Evolutionary conservation across 2,888 invertebrate genomes (phyloP).

Genomic region (Osmoderma eremita): DNA sequence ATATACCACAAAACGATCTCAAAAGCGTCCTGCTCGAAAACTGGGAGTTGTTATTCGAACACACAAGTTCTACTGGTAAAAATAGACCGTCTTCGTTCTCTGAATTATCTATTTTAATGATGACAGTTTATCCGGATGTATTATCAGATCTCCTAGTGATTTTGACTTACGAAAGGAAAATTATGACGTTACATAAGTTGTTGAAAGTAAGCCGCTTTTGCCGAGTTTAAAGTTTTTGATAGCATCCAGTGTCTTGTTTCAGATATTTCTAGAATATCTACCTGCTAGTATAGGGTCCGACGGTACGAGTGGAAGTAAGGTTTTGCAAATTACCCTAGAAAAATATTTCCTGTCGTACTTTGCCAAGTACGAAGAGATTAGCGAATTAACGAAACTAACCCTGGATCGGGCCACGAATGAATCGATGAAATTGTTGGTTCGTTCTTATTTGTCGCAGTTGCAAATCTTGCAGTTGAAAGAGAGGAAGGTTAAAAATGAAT

Average conservation of each 20-base stretch:
- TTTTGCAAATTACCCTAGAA: constrained; percentile 66
- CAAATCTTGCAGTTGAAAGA: constrained; percentile 60
- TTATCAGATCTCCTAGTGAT: constrained; percentile 65
- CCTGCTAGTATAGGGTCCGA: constrained; percentile 73
- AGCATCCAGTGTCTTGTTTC: too few species aligned
- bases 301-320: constrained; percentile 63
- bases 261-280: constrained; percentile 73
- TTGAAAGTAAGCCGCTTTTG: constrained; percentile 58
- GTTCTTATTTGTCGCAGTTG: constrained; percentile 68
- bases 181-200: constrained; percentile 63
- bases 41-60: constrained; percentile 67
- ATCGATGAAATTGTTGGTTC: constrained; percentile 70
- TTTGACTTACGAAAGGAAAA: constrained; percentile 62
- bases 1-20: constrained; percentile 62
- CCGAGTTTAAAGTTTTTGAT: too few species aligned
- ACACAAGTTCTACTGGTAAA: constrained; percentile 54
- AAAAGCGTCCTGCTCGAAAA: constrained; percentile 62
- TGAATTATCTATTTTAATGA: constrained; percentile 67
- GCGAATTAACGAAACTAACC: constrained; percentile 58
- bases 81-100: constrained; percentile 65
- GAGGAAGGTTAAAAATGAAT: constrained; percentile 34
- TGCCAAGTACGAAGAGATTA: constrained; percentile 54
- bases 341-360: constrained; percentile 63
- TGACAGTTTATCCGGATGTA: constrained; percentile 64
- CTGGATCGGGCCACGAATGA: constrained; percentile 65